Conservation (phyloP, 2,888 invertebrate genomes). For the Rhimphoctona megacephalus region DNA sequence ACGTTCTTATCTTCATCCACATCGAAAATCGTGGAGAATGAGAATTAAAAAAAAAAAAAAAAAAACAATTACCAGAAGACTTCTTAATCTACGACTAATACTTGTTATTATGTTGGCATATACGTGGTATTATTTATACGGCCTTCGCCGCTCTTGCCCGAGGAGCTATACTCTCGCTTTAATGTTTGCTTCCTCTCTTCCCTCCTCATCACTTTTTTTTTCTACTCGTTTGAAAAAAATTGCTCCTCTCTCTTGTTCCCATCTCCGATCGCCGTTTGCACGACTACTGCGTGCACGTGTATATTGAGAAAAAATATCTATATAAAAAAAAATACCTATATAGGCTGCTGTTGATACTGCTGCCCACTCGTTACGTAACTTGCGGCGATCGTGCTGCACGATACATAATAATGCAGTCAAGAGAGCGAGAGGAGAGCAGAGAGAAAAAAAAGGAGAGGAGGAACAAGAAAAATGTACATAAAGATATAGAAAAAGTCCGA, state of each 20-base stretch:
- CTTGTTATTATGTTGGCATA: constrained; percentile 40
- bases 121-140: constrained; percentile 42
- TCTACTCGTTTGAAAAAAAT: constrained; percentile 41
- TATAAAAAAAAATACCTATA: constrained; percentile 23
- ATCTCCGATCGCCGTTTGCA: constrained; percentile 46
- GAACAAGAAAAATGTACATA: constrained; percentile 59
- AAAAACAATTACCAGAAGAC: constrained; percentile 26
- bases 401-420: constrained; percentile 70
- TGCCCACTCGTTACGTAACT: constrained; percentile 70
- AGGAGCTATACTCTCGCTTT: constrained; percentile 42
- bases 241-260: constrained; percentile 41
- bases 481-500: constrained; percentile 71
- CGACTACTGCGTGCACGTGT: constrained; percentile 6
- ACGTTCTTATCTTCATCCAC: neutral
- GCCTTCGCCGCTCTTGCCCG: constrained; percentile 37
- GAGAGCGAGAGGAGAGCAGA: constrained; percentile 9
- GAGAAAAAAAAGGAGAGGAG: constrained; percentile 36
- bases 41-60: neutral
- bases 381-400: constrained; percentile 72
- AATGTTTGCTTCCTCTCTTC: constrained; percentile 60
- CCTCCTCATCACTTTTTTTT: constrained; percentile 16
- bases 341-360: constrained; percentile 60
- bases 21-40: neutral
- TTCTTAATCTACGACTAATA: constrained; percentile 27
- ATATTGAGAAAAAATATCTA: constrained; percentile 17